These are phyloP conservation scores for Pomacea canaliculata DNA, from an alignment of 2,888 invertebrate genomes.

Conservation along the genomic window DNA sequence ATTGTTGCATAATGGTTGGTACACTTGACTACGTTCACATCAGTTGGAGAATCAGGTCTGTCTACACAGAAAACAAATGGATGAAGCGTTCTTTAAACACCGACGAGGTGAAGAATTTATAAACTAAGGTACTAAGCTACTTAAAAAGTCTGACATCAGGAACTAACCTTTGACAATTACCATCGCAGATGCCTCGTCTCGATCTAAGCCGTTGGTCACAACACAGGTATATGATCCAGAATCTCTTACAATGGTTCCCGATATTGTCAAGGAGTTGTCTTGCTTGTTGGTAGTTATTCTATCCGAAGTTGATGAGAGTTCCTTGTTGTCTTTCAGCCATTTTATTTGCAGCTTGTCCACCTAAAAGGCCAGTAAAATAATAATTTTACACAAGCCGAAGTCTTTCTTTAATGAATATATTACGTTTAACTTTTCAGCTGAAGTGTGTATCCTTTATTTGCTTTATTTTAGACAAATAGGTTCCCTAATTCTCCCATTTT, in stretches of 20 bases:
- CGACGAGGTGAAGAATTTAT: too few relatives aligned
- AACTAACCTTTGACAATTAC: conserved; percentile 87
- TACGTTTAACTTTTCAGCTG: too few relatives aligned
- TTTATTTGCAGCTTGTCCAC: conserved; percentile 28
- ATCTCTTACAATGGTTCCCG: conserved; percentile 93
- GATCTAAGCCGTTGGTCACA: conserved; percentile 89
- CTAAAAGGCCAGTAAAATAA: not conserved
- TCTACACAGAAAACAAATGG: conserved; percentile 73
- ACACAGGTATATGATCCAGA: conserved; percentile 96
- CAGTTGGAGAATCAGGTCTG: conserved; percentile 87
- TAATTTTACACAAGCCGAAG: too few relatives aligned
- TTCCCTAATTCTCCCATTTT: too few relatives aligned
- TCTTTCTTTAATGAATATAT: too few relatives aligned
- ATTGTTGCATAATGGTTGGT: conserved; percentile 74
- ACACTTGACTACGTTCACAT: conserved; percentile 76
- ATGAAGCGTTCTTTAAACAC: too few relatives aligned
- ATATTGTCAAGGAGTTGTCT: conserved; percentile 93
- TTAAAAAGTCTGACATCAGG: not conserved
- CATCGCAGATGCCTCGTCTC: conserved; percentile 86
- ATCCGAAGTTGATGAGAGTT: conserved; percentile 82
- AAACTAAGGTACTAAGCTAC: too few relatives aligned
- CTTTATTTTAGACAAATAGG: too few relatives aligned
- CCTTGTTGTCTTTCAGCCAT: conserved; percentile 77
- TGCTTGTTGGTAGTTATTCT: conserved; percentile 67
- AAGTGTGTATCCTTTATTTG: too few relatives aligned